These are phyloP conservation scores for Drosophila sechellia DNA, from an alignment of 1,140 invertebrate species.

Conservation along the genomic window DNA sequence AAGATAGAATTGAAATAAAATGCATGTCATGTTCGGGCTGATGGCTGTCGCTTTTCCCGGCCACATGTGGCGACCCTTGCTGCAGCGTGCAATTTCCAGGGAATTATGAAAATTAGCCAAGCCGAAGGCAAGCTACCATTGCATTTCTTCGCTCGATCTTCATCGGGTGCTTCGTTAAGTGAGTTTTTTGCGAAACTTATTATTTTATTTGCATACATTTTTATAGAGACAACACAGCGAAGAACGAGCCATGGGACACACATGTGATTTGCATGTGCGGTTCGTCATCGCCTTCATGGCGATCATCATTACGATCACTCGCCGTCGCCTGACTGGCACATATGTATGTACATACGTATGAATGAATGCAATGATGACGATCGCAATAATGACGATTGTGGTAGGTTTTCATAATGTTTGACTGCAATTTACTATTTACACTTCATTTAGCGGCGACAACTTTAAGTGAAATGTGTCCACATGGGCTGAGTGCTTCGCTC, in stretches of 20 bases:
- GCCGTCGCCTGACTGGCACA: slow-evolving; percentile 34
- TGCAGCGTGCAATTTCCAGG: slow-evolving; percentile 58
- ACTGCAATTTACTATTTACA: slow-evolving; percentile 83
- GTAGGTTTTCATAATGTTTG: slow-evolving; percentile 77
- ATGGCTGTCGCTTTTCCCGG: slow-evolving; percentile 74
- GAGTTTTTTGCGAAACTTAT: slow-evolving; percentile 67
- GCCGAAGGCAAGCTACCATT: slow-evolving; percentile 26
- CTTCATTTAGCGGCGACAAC: slow-evolving; percentile 80
- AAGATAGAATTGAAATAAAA: slow-evolving; percentile 61
- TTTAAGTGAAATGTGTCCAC: slow-evolving; percentile 82
- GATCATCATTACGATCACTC: slow-evolving; percentile 51
- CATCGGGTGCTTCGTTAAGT: slow-evolving; percentile 48
- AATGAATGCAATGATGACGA: slow-evolving; percentile 41
- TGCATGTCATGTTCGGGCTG: slow-evolving; percentile 69
- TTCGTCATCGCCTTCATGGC: slow-evolving; percentile 67
- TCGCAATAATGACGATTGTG: slow-evolving; percentile 46
- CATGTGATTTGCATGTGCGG: slow-evolving; percentile 81
- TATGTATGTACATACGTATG: neutral
- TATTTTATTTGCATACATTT: slow-evolving; percentile 80
- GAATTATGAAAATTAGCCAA: slow-evolving; percentile 79
- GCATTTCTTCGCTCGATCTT: neutral
- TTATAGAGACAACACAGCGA: slow-evolving; percentile 60
- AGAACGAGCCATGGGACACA: slow-evolving; percentile 47
- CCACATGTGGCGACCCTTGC: slow-evolving; percentile 48
- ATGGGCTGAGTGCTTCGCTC: slow-evolving; percentile 63